Base-by-base conservation (phyloP, 2,797 vertebrate genomes). In the Takifugu ocellatus region DNA sequence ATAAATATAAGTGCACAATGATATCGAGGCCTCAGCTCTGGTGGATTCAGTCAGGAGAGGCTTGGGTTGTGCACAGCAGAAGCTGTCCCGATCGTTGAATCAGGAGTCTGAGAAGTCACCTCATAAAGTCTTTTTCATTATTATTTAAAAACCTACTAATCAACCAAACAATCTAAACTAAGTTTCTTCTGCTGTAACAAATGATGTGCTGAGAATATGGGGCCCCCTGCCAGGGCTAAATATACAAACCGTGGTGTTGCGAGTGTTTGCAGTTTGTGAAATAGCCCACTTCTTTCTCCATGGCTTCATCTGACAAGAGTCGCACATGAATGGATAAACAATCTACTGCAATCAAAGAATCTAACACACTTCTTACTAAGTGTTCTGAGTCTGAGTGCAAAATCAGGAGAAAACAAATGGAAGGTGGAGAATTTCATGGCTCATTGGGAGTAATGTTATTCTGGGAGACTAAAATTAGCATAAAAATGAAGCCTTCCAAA, bases 181-280 rank as follows among this genome's bases (percentile, higher is more conserved):
- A 58, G 59, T 61, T 66, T 61, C 56, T 50, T 57, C 66, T 64
- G 72, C 70, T 64, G 76, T 31, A 55, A 59, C 61, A 74, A 73
- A 75, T 68, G 26, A 69, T 52, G 57, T 75, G 74, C 65, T 79
- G 79, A 68, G 71, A 71, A 62, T 51, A 21, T 14, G 53, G 51
- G 61, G 61, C 63, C 63, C 63, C 61, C 58, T 74, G 76, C 71
- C 73, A 73, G 67, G 63, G 29, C 52, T 3, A 2, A 73, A 77
- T 69, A 66, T 79, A 84, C 82, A 75, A 83, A 70, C 60, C 77
- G 79, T 77, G 75, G 78, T 73, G 74, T 70, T 83, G 61, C 67
- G 68, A 73, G 70, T 70, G 65, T 21, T 21, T 21, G 21, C 21
- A 21, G 21, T 1, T 21, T 47, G 64, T 77, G 66, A 82, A 82